Conservation (phyloP, 2,888 invertebrate genomes). For the Apodemia zela region DNA sequence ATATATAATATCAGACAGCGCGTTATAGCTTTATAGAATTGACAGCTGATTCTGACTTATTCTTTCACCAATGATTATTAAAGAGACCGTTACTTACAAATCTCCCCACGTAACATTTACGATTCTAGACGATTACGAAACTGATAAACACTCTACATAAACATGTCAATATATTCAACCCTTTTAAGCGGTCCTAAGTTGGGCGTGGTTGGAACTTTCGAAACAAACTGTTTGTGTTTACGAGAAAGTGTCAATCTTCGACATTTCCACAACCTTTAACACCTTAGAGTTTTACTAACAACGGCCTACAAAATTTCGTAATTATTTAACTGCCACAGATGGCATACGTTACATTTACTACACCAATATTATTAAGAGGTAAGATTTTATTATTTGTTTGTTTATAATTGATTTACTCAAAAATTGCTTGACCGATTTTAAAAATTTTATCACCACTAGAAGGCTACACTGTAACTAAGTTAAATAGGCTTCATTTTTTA, state of each 20-base stretch:
- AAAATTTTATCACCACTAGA: too few relatives aligned
- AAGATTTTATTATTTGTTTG: too few relatives aligned
- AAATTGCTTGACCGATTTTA: too few relatives aligned
- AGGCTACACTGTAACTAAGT: too few relatives aligned
- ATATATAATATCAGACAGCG: too few relatives aligned
- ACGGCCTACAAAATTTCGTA: conserved; percentile 1
- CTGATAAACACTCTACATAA: neutral
- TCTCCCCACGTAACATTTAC: conserved; percentile 28
- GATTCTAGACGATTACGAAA: conserved; percentile 23
- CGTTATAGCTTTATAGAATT: too few relatives aligned
- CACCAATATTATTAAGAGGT: too few relatives aligned
- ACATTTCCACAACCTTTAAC: conserved; percentile 8
- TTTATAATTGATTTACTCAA: too few relatives aligned
- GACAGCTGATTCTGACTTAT: too few relatives aligned
- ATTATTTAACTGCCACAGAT: neutral
- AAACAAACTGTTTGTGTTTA: conserved; percentile 5
- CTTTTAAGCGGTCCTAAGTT: neutral
- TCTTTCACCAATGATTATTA: too few relatives aligned
- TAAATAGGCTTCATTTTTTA: too few relatives aligned
- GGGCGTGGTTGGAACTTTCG: neutral
- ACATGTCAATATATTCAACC: conserved; percentile 1
- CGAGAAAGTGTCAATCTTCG: neutral
- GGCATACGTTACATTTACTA: neutral
- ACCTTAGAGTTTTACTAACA: conserved; percentile 1
- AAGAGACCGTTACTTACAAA: too few relatives aligned